A percentile compares a stretch with the other conserved stretches of the same genome.
phyloP scores from a whole-genome alignment of 2,797 vertebrate genomes.

The Novumbra hubbsi region DNA sequence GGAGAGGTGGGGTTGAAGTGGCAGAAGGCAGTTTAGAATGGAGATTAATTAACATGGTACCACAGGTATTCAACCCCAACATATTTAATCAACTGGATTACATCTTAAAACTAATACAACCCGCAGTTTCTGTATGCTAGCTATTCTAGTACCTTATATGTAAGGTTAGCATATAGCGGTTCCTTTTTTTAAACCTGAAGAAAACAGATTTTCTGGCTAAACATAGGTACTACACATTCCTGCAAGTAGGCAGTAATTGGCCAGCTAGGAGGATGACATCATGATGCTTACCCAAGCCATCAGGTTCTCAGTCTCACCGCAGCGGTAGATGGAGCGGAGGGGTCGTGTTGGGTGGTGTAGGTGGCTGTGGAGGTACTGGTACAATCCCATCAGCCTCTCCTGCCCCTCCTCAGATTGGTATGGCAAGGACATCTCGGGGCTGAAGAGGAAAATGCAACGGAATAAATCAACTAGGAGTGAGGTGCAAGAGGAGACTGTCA shows the following conservation, averaged over 20 bases:
- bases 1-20: neutral
- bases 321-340: slow-evolving; percentile 89
- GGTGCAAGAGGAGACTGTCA: neutral
- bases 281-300: slow-evolving; percentile 85
- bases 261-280: no score
- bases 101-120: no score
- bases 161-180: no score
- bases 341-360: slow-evolving; percentile 91
- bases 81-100: no score
- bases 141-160: no score
- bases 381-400: slow-evolving; percentile 87
- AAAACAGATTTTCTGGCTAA: no score
- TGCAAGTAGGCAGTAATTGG: no score
- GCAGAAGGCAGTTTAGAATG: neutral
- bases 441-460: slow-evolving; percentile 49
- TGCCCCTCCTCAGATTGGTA: slow-evolving; percentile 85
- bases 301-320: slow-evolving; percentile 87
- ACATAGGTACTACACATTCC: no score
- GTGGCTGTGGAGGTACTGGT: slow-evolving; percentile 92
- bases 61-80: neutral
- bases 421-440: slow-evolving; percentile 85
- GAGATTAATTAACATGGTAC: neutral
- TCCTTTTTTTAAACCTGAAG: no score
- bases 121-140: no score
- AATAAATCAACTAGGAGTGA: neutral